Percentiles rank a stretch among this genome's conserved stretches.
These are phyloP conservation scores for Blennius ocellaris DNA, from an alignment of 2,113 vertebrate species.

Conservation along the genomic window DNA sequence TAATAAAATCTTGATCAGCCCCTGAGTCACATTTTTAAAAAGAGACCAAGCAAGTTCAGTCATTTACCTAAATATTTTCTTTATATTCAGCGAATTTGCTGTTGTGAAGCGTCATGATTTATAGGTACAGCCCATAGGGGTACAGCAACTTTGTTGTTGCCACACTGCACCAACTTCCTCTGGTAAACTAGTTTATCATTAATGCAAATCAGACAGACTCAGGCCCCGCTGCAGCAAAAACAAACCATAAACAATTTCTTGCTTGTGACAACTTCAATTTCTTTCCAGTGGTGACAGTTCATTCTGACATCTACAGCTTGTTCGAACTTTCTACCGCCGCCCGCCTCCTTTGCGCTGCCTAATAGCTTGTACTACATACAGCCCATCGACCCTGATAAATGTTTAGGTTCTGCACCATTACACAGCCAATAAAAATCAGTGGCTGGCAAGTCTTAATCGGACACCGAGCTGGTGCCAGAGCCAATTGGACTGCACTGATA, in stretches of 20 bases:
- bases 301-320: slow-evolving; percentile 45
- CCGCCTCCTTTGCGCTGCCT: slow-evolving; percentile 51
- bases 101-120: background rate
- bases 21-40: background rate
- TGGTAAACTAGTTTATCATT: slow-evolving; percentile 48
- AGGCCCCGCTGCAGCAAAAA: slow-evolving; percentile 47
- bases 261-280: slow-evolving; percentile 64
- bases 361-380: slow-evolving; percentile 74
- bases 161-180: slow-evolving; percentile 42
- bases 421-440: slow-evolving; percentile 84
- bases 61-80: slow-evolving; percentile 13
- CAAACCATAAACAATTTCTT: slow-evolving; percentile 50
- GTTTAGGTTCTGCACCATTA: slow-evolving; percentile 83
- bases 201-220: slow-evolving; percentile 41
- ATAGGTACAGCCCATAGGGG: background rate
- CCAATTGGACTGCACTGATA: slow-evolving; percentile 59
- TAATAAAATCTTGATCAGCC: no score
- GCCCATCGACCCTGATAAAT: slow-evolving; percentile 83
- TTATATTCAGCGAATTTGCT: slow-evolving; percentile 9
- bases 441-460: slow-evolving; percentile 77
- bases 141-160: slow-evolving; percentile 2
- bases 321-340: slow-evolving; percentile 45
- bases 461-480: slow-evolving; percentile 65
- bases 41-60: background rate
- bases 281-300: slow-evolving; percentile 53